Evolutionary conservation across 2,113 vertebrate species (phyloP).

Genomic region (Agelaius tricolor): DNA sequence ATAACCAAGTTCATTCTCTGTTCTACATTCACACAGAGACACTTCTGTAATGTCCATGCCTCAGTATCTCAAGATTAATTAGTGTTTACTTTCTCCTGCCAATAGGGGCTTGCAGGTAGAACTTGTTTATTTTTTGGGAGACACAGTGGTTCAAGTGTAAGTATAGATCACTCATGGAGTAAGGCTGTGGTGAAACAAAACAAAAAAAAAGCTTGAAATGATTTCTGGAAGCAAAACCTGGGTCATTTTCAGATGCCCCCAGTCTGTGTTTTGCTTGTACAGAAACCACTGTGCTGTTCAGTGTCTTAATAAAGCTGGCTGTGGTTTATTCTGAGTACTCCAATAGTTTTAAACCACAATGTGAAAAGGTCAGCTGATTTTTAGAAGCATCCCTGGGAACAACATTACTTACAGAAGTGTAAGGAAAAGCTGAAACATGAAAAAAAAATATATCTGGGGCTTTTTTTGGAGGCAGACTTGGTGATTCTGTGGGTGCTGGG

Average conservation of each 20-base stretch:
- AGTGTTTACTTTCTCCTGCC: neutral
- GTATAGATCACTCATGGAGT: neutral
- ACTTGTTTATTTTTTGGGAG: neutral
- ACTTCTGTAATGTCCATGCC: neutral
- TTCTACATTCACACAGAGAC: accelerated
- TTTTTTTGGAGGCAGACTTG: neutral
- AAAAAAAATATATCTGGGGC: neutral
- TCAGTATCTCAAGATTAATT: neutral
- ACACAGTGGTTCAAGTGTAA: neutral
- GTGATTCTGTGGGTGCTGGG: neutral
- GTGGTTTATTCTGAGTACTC: neutral
- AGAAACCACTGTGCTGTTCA: neutral
- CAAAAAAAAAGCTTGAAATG: neutral
- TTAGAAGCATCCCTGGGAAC: neutral
- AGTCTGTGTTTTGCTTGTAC: neutral
- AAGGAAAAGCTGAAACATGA: neutral
- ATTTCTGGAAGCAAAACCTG: neutral
- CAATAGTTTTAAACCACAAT: neutral
- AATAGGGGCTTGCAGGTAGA: neutral
- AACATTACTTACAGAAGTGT: accelerated
- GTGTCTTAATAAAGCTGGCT: neutral
- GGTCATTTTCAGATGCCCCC: neutral
- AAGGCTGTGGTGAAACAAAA: neutral
- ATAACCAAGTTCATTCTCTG: neutral
- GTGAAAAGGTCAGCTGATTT: neutral